Evolutionary conservation across 2,888 invertebrate genomes (phyloP), one percentile per base, ranked within the genome.

Genomic region (Pinctada fucata): DNA sequence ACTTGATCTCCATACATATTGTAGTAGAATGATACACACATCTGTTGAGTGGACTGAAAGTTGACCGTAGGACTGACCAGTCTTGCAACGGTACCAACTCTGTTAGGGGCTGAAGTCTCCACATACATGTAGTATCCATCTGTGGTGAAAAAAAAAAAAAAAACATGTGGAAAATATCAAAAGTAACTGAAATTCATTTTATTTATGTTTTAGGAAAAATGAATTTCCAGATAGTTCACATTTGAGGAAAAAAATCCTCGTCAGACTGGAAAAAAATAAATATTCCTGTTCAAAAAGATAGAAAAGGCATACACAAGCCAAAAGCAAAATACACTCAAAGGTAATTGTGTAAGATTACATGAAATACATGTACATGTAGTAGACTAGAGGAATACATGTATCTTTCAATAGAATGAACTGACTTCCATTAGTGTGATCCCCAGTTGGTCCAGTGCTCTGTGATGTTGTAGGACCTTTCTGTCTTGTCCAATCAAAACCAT

Each of bases 1-100:
- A 88, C 83, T 76, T 86, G 83, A 16, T 82, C 79, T 3, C 90
- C 90, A 65, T 84, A 86, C 90, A 90, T 90, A 77, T 86, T 88
- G 78, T 90, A 90, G 88, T 88, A 90, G 82, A 90, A 89, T 13
- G 84, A 82, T 65, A 90, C 84, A 74, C 89, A 90, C 73, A 76
- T 73, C 5, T 83, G 77, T 47, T 80, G 83, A 52, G 74, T 80
- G 4, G 8, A 67, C 13, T 75, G 70, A 2, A 83, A 48, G 31
- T 74, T 81, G 4, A 86, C 66, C 1, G 75, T 72, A n/a, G 88
- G 88, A 76, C 88, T 87, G 65, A 86, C 67, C 45, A 91, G 79
- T 79, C 94, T 91, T 0, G 95, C 95, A 68, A 92, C 92, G 86
- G 94, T 94, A 1, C 94, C 94, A 1, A 94, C 93, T 79, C 93